Conservation (phyloP, 2,888 invertebrate species). For the Pomacea canaliculata region DNA sequence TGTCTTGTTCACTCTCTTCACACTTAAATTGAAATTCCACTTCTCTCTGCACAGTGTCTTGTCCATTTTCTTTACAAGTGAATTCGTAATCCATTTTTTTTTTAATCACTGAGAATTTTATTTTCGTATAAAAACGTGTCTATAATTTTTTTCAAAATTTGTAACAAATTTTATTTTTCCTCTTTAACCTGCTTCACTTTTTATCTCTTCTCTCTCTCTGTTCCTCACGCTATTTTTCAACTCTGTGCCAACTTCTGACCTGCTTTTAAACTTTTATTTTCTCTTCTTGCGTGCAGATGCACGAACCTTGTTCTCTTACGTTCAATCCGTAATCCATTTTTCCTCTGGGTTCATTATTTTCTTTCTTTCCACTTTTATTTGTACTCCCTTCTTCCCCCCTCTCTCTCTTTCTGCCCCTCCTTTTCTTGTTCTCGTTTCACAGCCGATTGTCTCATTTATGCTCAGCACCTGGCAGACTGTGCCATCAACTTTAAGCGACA, state of each 20-base stretch:
- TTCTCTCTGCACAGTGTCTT: not conserved
- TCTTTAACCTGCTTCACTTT: not conserved
- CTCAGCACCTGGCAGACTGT: too few species aligned
- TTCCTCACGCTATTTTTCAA: not conserved
- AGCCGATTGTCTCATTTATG: too few species aligned
- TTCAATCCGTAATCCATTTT: not conserved
- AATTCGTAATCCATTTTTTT: not conserved
- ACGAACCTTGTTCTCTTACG: too few species aligned
- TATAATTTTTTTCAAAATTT: not conserved
- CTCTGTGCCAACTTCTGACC: too few species aligned
- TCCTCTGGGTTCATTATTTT: not conserved
- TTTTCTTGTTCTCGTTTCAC: too few species aligned
- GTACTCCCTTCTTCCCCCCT: not conserved
- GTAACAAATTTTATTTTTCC: not conserved
- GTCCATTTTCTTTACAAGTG: not conserved
- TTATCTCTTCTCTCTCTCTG: constrained; percentile 1
- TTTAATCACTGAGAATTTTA: not conserved
- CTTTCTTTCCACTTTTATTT: not conserved
- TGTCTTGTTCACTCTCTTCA: not conserved
- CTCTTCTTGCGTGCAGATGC: too few species aligned
- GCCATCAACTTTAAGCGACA: too few species aligned
- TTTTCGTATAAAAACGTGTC: not conserved
- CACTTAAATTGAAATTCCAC: not conserved
- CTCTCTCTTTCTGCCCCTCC: too few species aligned
- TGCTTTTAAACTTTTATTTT: too few species aligned